Conservation (phyloP, 2,797 vertebrate species). For the Mus minutoides region DNA sequence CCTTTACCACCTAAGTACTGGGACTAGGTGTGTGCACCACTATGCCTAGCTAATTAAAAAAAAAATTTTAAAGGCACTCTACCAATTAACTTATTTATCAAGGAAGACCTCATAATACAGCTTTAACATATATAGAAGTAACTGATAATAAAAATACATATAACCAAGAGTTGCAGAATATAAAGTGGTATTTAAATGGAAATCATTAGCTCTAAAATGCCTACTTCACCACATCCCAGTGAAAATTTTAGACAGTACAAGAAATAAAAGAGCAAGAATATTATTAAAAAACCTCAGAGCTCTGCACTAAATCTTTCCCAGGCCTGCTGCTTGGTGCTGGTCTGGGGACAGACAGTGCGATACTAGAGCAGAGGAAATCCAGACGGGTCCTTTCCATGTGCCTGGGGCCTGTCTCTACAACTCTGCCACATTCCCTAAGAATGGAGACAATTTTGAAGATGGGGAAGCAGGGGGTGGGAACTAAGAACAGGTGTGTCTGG, state of each 20-base stretch:
- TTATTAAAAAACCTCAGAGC: neutral
- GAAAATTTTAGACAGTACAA: neutral
- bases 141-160: neutral
- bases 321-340: constrained; percentile 84
- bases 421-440: constrained; percentile 82
- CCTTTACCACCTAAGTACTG: neutral
- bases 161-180: neutral
- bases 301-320: constrained; percentile 89
- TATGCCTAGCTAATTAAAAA: neutral
- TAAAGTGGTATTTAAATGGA: neutral
- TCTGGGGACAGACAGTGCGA: constrained; percentile 87
- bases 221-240: neutral
- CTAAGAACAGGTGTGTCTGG: neutral
- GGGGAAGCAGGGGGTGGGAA: neutral
- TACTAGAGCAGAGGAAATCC: constrained; percentile 87
- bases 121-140: neutral
- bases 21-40: neutral
- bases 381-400: constrained; percentile 79
- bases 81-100: neutral
- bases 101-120: constrained; percentile 14
- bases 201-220: neutral
- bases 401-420: constrained; percentile 86
- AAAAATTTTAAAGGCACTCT: neutral
- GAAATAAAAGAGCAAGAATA: neutral
- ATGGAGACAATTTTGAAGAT: neutral